These are phyloP conservation scores for Bellardia pandia DNA, from an alignment of 2,888 invertebrate species.

Conservation along the genomic window DNA sequence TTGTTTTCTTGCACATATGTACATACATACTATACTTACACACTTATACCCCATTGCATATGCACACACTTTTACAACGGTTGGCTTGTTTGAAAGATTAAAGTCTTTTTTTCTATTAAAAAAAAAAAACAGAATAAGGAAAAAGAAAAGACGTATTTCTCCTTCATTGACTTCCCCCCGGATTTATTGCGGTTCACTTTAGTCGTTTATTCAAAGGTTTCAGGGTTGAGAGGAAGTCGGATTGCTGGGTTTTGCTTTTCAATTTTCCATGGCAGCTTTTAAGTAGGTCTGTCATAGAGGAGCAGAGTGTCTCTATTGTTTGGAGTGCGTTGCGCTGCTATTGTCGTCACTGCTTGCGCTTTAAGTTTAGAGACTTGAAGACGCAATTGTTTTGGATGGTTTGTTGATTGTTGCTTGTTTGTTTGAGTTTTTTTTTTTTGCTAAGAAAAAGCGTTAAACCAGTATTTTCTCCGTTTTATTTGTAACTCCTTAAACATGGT, in stretches of 20 bases:
- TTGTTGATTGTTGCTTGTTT: background rate
- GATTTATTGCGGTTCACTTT: background rate
- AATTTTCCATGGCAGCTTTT: constrained; percentile 7
- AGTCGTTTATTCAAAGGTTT: no score
- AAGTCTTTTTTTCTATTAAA: background rate
- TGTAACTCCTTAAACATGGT: constrained; percentile 5
- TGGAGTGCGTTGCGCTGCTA: background rate
- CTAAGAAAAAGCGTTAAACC: constrained; percentile 15
- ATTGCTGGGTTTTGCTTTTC: no score
- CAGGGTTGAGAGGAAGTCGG: background rate
- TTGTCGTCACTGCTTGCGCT: constrained; percentile 24
- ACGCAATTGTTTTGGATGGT: constrained; percentile 48
- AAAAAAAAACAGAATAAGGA: background rate
- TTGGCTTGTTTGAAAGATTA: background rate
- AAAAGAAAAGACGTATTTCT: constrained; percentile 5
- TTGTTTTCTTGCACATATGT: constrained; percentile 33
- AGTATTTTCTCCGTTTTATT: constrained; percentile 11
- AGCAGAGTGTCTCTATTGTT: background rate
- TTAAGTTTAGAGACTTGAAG: constrained; percentile 42
- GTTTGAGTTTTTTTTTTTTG: no score
- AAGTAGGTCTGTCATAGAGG: background rate
- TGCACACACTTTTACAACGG: constrained; percentile 8
- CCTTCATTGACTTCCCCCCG: background rate
- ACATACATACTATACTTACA: background rate
- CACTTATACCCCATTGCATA: background rate